These are phyloP conservation scores for Squalus acanthias DNA, from an alignment of 2,797 vertebrate species.

Conservation along the genomic window DNA sequence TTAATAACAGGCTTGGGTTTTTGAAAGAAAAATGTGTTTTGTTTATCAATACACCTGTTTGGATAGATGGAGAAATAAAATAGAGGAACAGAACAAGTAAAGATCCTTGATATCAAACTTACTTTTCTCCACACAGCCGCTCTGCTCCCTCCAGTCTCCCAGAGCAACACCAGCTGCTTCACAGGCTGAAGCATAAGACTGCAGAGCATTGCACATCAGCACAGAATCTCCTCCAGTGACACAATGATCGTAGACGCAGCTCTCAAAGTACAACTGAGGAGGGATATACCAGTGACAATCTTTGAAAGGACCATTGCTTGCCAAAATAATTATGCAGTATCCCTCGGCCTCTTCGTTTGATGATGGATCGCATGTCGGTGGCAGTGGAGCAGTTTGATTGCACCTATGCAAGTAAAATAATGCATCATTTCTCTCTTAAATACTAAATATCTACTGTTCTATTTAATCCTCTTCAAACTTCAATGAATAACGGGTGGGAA, in stretches of 20 bases:
- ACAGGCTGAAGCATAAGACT: constrained; percentile 67
- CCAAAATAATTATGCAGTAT: constrained; percentile 49
- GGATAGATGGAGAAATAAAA: too few relatives aligned
- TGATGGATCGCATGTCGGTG: constrained; percentile 51
- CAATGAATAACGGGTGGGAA: background rate
- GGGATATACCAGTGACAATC: constrained; percentile 64
- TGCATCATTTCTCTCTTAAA: background rate
- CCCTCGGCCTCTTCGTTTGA: constrained; percentile 50
- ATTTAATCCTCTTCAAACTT: background rate
- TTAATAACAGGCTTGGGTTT: background rate
- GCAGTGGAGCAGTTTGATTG: constrained; percentile 47
- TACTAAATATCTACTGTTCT: too few relatives aligned
- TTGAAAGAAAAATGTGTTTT: background rate
- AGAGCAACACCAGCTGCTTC: constrained; percentile 59
- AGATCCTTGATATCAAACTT: background rate
- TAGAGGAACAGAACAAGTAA: background rate
- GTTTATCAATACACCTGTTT: background rate
- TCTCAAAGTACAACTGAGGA: constrained; percentile 60
- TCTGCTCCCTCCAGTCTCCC: constrained; percentile 59
- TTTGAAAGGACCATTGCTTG: constrained; percentile 56
- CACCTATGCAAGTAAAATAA: constrained; percentile 47
- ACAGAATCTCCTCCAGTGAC: constrained; percentile 54
- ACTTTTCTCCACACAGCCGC: constrained; percentile 62
- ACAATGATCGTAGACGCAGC: constrained; percentile 71
- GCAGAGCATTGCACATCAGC: constrained; percentile 62